A percentile compares a stretch with the other conserved stretches of the same genome.
Evolutionary conservation across 2,888 invertebrate species (phyloP).

Genomic region (Drosophila diplacantha): DNA sequence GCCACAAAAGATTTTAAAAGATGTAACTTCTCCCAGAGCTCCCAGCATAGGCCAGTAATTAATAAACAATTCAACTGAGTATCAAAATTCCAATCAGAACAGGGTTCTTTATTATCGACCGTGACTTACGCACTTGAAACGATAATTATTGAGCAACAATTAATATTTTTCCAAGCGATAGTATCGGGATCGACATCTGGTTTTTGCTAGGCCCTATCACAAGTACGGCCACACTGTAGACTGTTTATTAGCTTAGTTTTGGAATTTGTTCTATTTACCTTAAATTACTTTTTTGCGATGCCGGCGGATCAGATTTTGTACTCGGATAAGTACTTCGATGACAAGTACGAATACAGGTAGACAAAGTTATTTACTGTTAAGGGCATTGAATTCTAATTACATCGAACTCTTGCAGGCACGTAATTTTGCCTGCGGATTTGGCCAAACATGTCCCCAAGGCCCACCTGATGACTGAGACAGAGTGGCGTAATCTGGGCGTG

Average conservation of each 20-base stretch:
- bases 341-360: conserved; percentile 92
- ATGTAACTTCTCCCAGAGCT: no score
- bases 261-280: conserved; percentile 16
- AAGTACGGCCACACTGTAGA: not conserved
- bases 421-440: conserved; percentile 91
- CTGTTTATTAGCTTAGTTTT: conserved; percentile 13
- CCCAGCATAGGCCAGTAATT: no score
- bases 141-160: no score
- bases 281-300: conserved; percentile 77
- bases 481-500: conserved; percentile 96
- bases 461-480: conserved; percentile 95
- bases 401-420: conserved; percentile 83
- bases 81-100: no score
- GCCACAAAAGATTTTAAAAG: no score
- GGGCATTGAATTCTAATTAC: not conserved
- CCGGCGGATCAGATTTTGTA: conserved; percentile 92
- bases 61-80: no score
- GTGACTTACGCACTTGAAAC: no score
- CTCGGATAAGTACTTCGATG: conserved; percentile 93
- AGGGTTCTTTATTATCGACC: no score
- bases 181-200: not conserved
- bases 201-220: not conserved
- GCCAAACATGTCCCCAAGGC: conserved; percentile 91
- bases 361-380: not conserved
- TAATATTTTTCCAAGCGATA: not conserved